These are phyloP conservation scores for Drosophila prosaltans DNA, from an alignment of 1,140 invertebrate species.

Conservation along the genomic window DNA sequence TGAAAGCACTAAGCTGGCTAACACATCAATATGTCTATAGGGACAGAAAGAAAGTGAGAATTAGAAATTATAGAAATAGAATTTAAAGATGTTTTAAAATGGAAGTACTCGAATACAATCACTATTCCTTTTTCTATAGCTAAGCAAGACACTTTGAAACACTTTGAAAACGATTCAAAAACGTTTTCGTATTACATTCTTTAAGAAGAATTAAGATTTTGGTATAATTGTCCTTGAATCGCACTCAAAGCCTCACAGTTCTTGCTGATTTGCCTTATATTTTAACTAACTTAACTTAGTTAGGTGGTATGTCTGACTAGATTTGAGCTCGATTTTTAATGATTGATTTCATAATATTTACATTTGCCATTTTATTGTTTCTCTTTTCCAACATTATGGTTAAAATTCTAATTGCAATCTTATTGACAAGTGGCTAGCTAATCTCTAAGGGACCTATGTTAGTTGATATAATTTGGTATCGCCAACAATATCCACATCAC, in stretches of 20 bases:
- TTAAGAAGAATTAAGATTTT: no score
- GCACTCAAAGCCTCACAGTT: background rate
- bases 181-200: background rate
- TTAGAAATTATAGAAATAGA: background rate
- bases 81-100: constrained; percentile 45
- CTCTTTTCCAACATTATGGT: constrained; percentile 21
- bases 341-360: constrained; percentile 24
- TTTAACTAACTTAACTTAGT: background rate
- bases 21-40: constrained; percentile 35
- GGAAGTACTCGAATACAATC: constrained; percentile 69
- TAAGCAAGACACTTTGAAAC: constrained; percentile 6
- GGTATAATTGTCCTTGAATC: background rate
- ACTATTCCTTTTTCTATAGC: constrained; percentile 49
- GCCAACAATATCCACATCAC: constrained; percentile 82
- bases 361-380: constrained; percentile 1
- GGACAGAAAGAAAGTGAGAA: constrained; percentile 12
- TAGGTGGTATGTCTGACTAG: constrained; percentile 41
- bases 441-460: constrained; percentile 57
- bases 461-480: constrained; percentile 78
- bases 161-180: background rate
- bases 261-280: background rate
- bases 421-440: constrained; percentile 20
- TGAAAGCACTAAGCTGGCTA: constrained; percentile 66
- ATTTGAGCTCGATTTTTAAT: constrained; percentile 18
- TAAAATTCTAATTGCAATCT: constrained; percentile 17